Evolutionary conservation across 2,888 invertebrate genomes (phyloP).

Genomic region (Calliopum simillimum): DNA sequence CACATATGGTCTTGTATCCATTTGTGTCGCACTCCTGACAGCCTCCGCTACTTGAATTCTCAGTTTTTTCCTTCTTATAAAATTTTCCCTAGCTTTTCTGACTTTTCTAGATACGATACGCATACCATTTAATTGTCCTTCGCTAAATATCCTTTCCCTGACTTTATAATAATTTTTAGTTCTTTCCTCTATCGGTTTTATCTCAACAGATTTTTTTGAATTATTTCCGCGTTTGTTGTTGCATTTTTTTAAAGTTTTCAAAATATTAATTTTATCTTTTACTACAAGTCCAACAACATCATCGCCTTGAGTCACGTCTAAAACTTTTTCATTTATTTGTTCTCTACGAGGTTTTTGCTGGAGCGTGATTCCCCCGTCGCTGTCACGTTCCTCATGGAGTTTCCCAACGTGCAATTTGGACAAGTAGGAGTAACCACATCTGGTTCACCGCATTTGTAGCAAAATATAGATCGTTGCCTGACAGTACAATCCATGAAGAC

Average conservation of each 20-base stretch:
- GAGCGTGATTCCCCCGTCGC: slow-evolving; percentile 8
- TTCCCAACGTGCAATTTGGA: slow-evolving; percentile 5
- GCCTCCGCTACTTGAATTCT: background rate
- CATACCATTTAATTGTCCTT: too few species aligned
- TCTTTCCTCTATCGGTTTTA: slow-evolving; percentile 13
- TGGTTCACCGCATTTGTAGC: slow-evolving; percentile 17
- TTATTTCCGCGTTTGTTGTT: too few species aligned
- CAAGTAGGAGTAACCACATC: slow-evolving; percentile 10
- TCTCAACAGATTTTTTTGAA: background rate
- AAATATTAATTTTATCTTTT: too few species aligned
- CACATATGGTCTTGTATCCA: background rate
- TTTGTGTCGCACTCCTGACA: background rate
- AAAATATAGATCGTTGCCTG: slow-evolving; percentile 1
- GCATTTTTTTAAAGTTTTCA: background rate
- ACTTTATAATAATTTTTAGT: slow-evolving; percentile 3
- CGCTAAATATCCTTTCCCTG: background rate
- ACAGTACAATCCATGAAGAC: slow-evolving; percentile 9
- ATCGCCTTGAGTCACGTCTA: too few species aligned
- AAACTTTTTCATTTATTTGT: too few species aligned
- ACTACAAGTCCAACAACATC: too few species aligned
- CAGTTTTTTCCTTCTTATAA: background rate
- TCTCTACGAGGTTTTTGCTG: background rate
- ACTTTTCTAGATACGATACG: background rate
- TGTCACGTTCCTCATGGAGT: slow-evolving; percentile 10
- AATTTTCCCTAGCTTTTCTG: background rate